A percentile compares a stretch with the other conserved stretches of the same genome.
Conservation (phyloP, 2,888 invertebrate species). For the Leistus spinibarbis region DNA sequence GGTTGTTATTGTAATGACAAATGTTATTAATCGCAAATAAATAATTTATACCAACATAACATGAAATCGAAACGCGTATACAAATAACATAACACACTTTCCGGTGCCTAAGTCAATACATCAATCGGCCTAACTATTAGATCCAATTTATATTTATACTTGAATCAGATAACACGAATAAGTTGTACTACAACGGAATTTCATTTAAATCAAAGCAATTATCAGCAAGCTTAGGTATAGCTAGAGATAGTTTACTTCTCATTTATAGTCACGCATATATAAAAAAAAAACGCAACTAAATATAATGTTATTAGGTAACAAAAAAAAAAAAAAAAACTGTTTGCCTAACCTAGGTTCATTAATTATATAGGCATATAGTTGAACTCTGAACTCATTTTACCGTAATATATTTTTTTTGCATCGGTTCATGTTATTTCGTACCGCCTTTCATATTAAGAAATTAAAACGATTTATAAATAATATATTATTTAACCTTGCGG, state of each 20-base stretch:
- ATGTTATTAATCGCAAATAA: neutral
- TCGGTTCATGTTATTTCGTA: neutral
- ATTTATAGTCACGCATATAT: neutral
- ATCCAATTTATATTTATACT: neutral
- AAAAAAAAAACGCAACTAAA: neutral
- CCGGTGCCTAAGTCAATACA: neutral
- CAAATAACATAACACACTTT: neutral
- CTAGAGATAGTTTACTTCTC: neutral
- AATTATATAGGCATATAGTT: neutral
- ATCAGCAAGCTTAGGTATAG: neutral
- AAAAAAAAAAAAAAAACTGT: neutral
- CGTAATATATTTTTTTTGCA: constrained; percentile 3
- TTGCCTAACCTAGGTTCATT: neutral
- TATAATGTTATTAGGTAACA: neutral
- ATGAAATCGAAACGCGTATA: neutral
- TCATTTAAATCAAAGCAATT: neutral
- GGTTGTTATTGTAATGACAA: neutral
- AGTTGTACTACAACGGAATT: neutral
- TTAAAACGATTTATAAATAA: neutral
- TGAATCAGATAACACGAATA: neutral
- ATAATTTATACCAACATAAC: neutral
- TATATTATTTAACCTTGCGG: neutral
- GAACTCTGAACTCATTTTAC: constrained; percentile 6
- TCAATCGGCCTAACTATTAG: neutral
- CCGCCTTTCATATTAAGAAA: neutral